Evolutionary conservation across 2,113 vertebrate species (phyloP), one percentile per base, ranked within the genome.

Genomic region (Oceanodroma tethys): DNA sequence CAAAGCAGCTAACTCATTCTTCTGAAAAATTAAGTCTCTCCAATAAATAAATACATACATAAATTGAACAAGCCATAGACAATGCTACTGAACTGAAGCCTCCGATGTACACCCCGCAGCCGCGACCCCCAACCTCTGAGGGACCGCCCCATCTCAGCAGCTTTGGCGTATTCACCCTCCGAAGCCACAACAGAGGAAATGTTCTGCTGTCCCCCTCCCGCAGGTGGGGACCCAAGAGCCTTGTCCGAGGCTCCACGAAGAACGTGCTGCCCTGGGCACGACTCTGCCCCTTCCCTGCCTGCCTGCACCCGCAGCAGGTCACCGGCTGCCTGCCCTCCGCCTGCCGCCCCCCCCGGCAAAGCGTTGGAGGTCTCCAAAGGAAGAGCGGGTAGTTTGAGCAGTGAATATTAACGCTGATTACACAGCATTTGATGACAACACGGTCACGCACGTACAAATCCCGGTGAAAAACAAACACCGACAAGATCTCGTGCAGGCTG

Each of bases 291-390:
- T 2, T 13, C 20, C 47, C 67, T 13, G n/a, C 25, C 59, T 2
- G 5, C 7, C 3, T 18, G 79, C 13, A 3, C n/a, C 55, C 4
- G 3, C 23, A 2, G 14, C 10, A 2, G 22, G 7, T 45, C 85
- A 15, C 26, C 6, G 3, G 25, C 60, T 68, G 63, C 68, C 42
- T 2, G 8, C 10, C 40, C 36, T 11, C 13, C 1, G 16, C 60
- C 30, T 27, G 52, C 29, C 7, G 0, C 40, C 63, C 17, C 26
- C 20, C 29, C 16, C 6, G 0, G 4, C 48, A 19, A 11, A 5
- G 32, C 6, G 1, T 38, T 0, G 0, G 18, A 7, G 29, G 18
- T n/a, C 53, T 65, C 53, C 29, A 10, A 5, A 1, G 9, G 63
- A 56, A 52, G 21, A 47, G 27, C 18, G 1, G 1, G 6, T 1